Base-by-base conservation (phyloP, 2,113 vertebrate species). In the Triplophysa siluroides region DNA sequence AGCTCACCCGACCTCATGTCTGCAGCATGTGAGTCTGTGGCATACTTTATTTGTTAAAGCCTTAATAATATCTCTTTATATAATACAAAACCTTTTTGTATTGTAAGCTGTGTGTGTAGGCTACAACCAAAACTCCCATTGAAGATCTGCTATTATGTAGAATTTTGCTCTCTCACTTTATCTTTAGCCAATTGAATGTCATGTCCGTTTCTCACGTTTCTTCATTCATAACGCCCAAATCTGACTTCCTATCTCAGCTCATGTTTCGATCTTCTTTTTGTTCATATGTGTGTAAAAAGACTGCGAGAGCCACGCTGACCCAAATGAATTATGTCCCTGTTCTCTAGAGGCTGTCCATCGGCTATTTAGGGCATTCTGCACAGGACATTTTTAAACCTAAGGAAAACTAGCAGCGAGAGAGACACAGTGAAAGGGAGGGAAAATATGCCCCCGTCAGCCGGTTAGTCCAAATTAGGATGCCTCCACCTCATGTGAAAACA, bases 261-360 rank as follows among this genome's bases (percentile, higher is more conserved):
- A n/a, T 68, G 45, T 54, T 64, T 52, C 33, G 26, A 11, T 78
- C 47, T 75, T 67, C 41, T 75, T 47, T 78, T 74, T 76, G 61
- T 62, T 73, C 62, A 13, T 45, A 21, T 70, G 56, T 71, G 56
- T 78, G 62, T 47, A 24, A 68, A 71, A n/a, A 16, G 19, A 50
- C 29, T 83, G 71, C 52, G 56, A 62, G 69, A 81, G 75, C 69
- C 60, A 75, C 58, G 76, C 41, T 79, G 80, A 79, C 83, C 76
- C 71, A 76, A 76, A 82, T 82, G n/a, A 79, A 79, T 81, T 76
- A 79, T 81, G 43, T 81, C 60, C 77, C 47, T 71, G 64, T 76
- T 82, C 71, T 79, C 79, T 24, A 79, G 64, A 75, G 76, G 78
- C 58, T 73, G 52, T 18, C 67, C 68, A 76, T 81, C 63, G 76